Evolutionary conservation across 2,797 vertebrate species (phyloP), one percentile per base, ranked within the genome.

Genomic region (Acanthurus lineatus): DNA sequence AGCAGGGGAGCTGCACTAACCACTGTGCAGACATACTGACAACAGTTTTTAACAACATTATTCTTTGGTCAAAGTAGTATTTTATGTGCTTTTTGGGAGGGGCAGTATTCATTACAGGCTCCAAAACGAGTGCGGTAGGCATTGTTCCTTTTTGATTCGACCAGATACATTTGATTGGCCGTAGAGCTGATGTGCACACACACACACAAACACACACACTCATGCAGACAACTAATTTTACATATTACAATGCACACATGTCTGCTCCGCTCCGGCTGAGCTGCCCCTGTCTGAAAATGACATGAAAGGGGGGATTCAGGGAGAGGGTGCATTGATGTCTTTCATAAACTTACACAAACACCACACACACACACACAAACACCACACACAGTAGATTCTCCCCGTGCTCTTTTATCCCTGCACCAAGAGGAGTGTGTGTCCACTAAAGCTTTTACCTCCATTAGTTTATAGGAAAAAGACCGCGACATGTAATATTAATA

Each of bases 251-350:
- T 35, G 49, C 19, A 65, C 38, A 61, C n/a, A 69, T 17, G 45
- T 17, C 2, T 9, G 15, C 38, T 73, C 53, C 58, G 51, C 68
- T 80, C 45, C 45, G 1, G 53, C 63, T 83, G 71, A 64, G 58
- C 69, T 62, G 47, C 70, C 64, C 49, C 62, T 63, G 72, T 45
- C 68, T 66, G 82, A 53, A 53, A 54, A 53, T 77, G 53, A 67
- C 69, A 35, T 35, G 32, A 35, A 35, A 79, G 76, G 53, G 48
- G 62, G 78, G 82, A 87, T 85, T 82, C 83, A 44, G 69, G 38
- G 61, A 69, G 42, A 28, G 35, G 72, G 60, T 77, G 81, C 62
- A 65, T 59, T 68, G 73, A 69, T 71, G 70, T 59, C 73, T 79
- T 72, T 82, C 48, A 69, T 70, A 68, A 75, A 79, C 14, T 12